Evolutionary conservation across 2,888 invertebrate species (phyloP).

Genomic region (Trissolcus japonicus): DNA sequence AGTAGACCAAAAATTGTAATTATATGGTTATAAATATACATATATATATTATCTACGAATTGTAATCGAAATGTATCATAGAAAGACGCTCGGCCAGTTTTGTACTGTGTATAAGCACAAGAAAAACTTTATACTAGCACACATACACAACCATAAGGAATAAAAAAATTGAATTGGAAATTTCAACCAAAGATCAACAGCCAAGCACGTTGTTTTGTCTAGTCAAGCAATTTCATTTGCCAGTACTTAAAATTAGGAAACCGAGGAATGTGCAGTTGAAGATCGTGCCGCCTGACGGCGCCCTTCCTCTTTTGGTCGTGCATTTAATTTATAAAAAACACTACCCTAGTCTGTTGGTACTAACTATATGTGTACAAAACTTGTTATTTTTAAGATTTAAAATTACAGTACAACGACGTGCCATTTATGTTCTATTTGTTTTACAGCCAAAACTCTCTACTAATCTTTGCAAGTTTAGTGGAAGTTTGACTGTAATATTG

Average conservation of each 20-base stretch:
- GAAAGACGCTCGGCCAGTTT: constrained; percentile 29
- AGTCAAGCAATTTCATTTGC: constrained; percentile 68
- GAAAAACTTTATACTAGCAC: constrained; percentile 48
- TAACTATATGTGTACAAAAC: not conserved
- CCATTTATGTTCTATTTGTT: constrained; percentile 28
- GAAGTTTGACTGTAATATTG: not conserved
- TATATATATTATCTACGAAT: not conserved
- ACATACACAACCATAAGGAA: constrained; percentile 14
- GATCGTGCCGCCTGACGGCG: constrained; percentile 9
- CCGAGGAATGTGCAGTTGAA: constrained; percentile 73
- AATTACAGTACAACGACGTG: constrained; percentile 28
- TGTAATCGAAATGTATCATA: not conserved
- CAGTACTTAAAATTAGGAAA: constrained; percentile 71
- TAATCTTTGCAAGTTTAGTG: not conserved
- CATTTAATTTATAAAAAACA: constrained; percentile 25
- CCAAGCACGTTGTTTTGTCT: constrained; percentile 64
- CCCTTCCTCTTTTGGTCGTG: constrained; percentile 11
- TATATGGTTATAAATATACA: too few species aligned
- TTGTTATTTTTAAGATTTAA: not conserved
- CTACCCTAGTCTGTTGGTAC: constrained; percentile 22
- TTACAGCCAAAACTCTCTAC: not conserved
- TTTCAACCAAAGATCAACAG: constrained; percentile 66
- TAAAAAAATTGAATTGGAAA: constrained; percentile 11
- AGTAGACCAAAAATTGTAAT: too few species aligned
- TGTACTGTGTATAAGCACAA: constrained; percentile 62